Conservation (phyloP, 2,888 invertebrate species). For the Scotopteryx bipunctaria region DNA sequence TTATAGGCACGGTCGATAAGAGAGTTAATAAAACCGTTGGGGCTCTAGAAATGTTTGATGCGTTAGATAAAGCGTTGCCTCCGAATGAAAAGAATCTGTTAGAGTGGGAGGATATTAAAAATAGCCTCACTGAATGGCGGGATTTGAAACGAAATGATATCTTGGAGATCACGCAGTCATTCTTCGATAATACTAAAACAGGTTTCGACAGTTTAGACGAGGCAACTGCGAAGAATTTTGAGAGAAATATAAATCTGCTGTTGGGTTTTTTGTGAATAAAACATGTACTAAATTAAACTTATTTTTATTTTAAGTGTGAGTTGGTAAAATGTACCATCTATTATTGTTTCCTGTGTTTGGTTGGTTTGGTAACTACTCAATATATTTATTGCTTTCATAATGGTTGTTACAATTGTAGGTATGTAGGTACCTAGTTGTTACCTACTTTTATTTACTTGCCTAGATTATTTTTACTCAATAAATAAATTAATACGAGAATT, state of each 20-base stretch:
- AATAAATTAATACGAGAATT: too few relatives aligned
- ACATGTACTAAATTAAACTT: too few relatives aligned
- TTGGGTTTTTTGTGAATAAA: not conserved
- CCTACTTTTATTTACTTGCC: too few relatives aligned
- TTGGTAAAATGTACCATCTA: too few relatives aligned
- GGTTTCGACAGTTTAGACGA: constrained; percentile 21
- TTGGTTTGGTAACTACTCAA: too few relatives aligned
- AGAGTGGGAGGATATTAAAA: constrained; percentile 42
- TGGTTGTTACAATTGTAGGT: too few relatives aligned
- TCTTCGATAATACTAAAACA: constrained; percentile 20
- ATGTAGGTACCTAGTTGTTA: too few relatives aligned
- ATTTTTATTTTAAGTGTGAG: too few relatives aligned
- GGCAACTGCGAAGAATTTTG: not conserved
- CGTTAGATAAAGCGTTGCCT: constrained; percentile 40
- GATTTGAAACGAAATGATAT: constrained; percentile 36
- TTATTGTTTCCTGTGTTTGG: too few relatives aligned
- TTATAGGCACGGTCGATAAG: constrained; percentile 4
- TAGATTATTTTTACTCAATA: too few relatives aligned
- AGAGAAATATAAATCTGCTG: constrained; percentile 25
- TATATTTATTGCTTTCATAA: too few relatives aligned
- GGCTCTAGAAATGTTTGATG: constrained; percentile 47
- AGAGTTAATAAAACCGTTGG: constrained; percentile 44
- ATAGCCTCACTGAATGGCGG: constrained; percentile 38
- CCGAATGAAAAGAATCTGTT: constrained; percentile 34
- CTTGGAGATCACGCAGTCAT: constrained; percentile 31